Conservation (phyloP, 2,797 vertebrate genomes). For the Pogonophryne albipinna region DNA sequence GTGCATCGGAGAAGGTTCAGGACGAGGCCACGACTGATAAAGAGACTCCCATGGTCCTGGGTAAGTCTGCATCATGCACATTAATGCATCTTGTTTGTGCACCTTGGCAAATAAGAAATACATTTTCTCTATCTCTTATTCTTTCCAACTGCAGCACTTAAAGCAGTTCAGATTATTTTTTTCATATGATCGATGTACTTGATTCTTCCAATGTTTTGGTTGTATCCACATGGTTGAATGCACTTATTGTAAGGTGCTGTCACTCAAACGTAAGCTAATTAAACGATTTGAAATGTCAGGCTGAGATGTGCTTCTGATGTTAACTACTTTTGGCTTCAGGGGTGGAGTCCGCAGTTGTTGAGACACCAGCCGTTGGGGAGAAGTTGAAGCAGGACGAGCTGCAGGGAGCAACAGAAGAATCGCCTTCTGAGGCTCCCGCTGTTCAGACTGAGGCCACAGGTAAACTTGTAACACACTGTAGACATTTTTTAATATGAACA, state of each 20-base stretch:
- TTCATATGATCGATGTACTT: neutral
- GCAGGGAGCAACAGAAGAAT: slow-evolving; percentile 48
- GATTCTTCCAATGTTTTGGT: neutral
- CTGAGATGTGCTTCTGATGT: neutral
- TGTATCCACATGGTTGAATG: neutral
- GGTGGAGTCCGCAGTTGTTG: slow-evolving; percentile 59
- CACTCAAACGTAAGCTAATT: neutral
- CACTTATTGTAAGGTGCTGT: neutral
- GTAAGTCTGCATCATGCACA: slow-evolving; percentile 60
- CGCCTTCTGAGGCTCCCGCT: slow-evolving; percentile 46
- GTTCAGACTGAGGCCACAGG: slow-evolving; percentile 64
- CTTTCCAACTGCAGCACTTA: neutral
- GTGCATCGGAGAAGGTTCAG: slow-evolving; percentile 26
- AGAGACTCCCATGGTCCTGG: slow-evolving; percentile 78
- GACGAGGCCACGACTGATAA: slow-evolving; percentile 48
- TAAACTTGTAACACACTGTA: slow-evolving; percentile 54
- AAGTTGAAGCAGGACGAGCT: slow-evolving; percentile 56
- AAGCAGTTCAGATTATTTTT: neutral
- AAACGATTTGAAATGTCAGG: neutral
- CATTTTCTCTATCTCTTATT: neutral
- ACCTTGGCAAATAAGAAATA: neutral
- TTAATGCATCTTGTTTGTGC: slow-evolving; percentile 7
- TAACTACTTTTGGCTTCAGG: slow-evolving; percentile 61
- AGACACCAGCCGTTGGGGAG: slow-evolving; percentile 56
- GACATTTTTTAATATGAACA: slow-evolving; percentile 47